These are phyloP conservation scores for Molorchus minor DNA, from an alignment of 2,888 invertebrate genomes.

Conservation along the genomic window DNA sequence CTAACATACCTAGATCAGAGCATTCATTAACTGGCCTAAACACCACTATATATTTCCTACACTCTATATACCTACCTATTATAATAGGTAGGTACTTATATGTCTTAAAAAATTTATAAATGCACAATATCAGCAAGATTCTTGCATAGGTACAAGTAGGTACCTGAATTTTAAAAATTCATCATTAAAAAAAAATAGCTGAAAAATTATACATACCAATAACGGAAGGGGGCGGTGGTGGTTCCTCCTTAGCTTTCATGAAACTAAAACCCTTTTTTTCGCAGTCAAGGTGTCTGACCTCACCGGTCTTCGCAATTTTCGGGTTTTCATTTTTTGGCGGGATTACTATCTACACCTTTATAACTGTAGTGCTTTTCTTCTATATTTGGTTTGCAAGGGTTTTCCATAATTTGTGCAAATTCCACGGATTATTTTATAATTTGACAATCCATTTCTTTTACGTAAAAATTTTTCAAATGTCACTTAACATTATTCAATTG, in stretches of 20 bases:
- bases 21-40: no score
- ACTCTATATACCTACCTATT: no score
- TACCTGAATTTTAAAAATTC: no score
- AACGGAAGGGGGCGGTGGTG: slow-evolving; percentile 31
- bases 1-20: no score
- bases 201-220: slow-evolving; percentile 34
- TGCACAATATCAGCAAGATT: no score
- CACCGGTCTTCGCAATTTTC: slow-evolving; percentile 44
- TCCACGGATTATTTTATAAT: slow-evolving; percentile 35
- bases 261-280: slow-evolving; percentile 42
- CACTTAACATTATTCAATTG: slow-evolving; percentile 43
- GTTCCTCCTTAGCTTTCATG: slow-evolving; percentile 30
- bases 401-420: slow-evolving; percentile 45
- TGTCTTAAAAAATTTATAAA: no score
- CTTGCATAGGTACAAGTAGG: no score
- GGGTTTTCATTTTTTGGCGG: slow-evolving; percentile 43
- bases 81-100: no score
- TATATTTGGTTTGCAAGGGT: slow-evolving; percentile 45
- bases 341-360: slow-evolving; percentile 37
- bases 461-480: slow-evolving; percentile 31
- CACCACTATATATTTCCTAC: no score
- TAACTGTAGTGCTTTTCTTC: slow-evolving; percentile 48
- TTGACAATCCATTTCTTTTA: slow-evolving; percentile 30
- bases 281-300: slow-evolving; percentile 52
- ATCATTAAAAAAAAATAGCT: no score